A percentile compares a stretch with the other conserved stretches of the same genome.
phyloP scores from a whole-genome alignment of 2,113 vertebrate species.

The Lamprotornis superbus region DNA sequence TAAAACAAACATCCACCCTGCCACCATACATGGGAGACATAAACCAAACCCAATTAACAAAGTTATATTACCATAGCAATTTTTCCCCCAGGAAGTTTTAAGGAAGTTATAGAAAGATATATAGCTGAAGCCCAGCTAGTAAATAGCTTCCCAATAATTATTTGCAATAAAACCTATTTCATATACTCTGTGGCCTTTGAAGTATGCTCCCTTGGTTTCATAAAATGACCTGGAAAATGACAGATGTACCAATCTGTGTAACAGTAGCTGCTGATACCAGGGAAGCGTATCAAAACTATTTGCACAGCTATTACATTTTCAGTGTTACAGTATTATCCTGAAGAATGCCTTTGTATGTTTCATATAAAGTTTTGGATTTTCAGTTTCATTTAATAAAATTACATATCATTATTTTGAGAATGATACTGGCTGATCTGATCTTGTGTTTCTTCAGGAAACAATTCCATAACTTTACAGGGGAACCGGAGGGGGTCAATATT shows the following conservation, averaged over 20 bases:
- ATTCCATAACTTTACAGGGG: neutral
- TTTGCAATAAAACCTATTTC: slow-evolving; percentile 41
- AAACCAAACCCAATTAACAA: slow-evolving; percentile 60
- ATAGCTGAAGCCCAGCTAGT: slow-evolving; percentile 9
- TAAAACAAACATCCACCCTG: slow-evolving; percentile 46
- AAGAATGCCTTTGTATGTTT: slow-evolving; percentile 5
- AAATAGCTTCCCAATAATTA: slow-evolving; percentile 51
- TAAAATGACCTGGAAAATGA: slow-evolving; percentile 50
- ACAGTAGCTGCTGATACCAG: slow-evolving; percentile 9
- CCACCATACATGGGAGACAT: slow-evolving; percentile 47
- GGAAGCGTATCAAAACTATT: slow-evolving; percentile 29
- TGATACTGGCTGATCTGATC: neutral
- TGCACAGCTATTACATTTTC: slow-evolving; percentile 33
- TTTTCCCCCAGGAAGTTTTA: slow-evolving; percentile 45
- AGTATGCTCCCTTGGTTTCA: slow-evolving; percentile 49
- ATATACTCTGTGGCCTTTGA: slow-evolving; percentile 32
- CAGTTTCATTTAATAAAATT: slow-evolving; percentile 27
- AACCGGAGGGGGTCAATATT: neutral
- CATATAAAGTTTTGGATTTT: neutral
- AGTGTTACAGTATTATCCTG: neutral
- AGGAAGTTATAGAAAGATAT: slow-evolving; percentile 35
- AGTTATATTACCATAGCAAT: neutral
- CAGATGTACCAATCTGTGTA: slow-evolving; percentile 15
- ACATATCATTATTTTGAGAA: neutral
- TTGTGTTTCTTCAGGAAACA: neutral